phyloP scores from a whole-genome alignment of 2,888 invertebrate genomes.

The Chrysomela aeneicollis region DNA sequence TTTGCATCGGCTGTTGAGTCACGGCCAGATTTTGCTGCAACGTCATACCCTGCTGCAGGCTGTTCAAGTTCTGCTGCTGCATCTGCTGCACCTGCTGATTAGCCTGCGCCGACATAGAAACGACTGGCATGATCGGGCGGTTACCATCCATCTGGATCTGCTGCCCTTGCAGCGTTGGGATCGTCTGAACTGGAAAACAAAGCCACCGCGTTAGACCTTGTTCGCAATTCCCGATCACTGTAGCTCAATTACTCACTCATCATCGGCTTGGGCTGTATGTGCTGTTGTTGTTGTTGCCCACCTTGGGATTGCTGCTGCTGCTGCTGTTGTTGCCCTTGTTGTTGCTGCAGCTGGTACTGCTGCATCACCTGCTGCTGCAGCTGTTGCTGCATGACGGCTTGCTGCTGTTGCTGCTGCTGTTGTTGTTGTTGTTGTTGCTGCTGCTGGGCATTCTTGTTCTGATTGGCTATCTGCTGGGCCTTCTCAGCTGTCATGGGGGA shows the following conservation, averaged over 20 bases:
- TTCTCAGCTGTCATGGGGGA: slow-evolving; percentile 67
- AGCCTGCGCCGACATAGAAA: slow-evolving; percentile 67
- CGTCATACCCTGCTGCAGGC: slow-evolving; percentile 67
- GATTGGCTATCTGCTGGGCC: slow-evolving; percentile 64
- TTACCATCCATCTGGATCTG: slow-evolving; percentile 62
- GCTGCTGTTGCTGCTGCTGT: slow-evolving; percentile 64
- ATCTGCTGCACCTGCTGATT: slow-evolving; percentile 66
- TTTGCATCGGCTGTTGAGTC: slow-evolving; percentile 60
- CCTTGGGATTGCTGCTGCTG: slow-evolving; percentile 54
- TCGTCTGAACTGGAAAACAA: slow-evolving; percentile 63
- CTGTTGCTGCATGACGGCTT: slow-evolving; percentile 48
- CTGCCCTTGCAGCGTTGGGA: slow-evolving; percentile 65
- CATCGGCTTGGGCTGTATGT: slow-evolving; percentile 66
- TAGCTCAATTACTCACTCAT: slow-evolving; percentile 61
- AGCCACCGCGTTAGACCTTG: not conserved
- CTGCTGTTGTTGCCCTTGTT: slow-evolving; percentile 46
- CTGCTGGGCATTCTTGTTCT: slow-evolving; percentile 58
- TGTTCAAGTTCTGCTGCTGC: slow-evolving; percentile 62
- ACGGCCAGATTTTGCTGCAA: slow-evolving; percentile 62
- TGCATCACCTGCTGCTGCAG: slow-evolving; percentile 52
- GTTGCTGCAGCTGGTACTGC: slow-evolving; percentile 57
- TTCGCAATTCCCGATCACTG: too few species aligned
- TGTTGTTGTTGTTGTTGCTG: slow-evolving; percentile 61
- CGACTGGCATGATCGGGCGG: slow-evolving; percentile 71
- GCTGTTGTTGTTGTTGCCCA: slow-evolving; percentile 62